phyloP scores from a whole-genome alignment of 2,888 invertebrate genomes.

The Xestia ashworthii region DNA sequence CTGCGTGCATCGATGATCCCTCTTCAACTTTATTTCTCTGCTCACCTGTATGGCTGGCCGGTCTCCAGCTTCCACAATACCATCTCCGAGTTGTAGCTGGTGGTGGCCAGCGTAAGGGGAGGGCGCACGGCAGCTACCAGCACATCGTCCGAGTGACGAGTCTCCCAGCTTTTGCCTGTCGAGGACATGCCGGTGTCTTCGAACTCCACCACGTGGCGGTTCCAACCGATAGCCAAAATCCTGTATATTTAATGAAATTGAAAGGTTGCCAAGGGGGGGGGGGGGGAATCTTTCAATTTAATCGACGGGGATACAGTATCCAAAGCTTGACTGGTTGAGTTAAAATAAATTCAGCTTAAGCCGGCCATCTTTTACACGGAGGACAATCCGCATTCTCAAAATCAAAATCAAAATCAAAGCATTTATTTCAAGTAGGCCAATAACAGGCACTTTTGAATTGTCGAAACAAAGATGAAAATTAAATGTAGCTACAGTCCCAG shows the following conservation, averaged over 20 bases:
- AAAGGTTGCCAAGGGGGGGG: not conserved
- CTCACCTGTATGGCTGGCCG: slow-evolving; percentile 92
- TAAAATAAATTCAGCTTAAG: not conserved
- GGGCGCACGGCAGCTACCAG: slow-evolving; percentile 92
- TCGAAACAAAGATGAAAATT: no score
- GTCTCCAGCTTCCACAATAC: slow-evolving; percentile 96
- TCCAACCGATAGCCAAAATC: slow-evolving; percentile 95
- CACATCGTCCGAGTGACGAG: slow-evolving; percentile 94
- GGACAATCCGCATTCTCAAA: not conserved
- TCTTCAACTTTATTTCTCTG: not conserved
- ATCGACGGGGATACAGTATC: not conserved
- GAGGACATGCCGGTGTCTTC: slow-evolving; percentile 88
- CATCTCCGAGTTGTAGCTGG: slow-evolving; percentile 95
- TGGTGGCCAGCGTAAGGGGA: slow-evolving; percentile 94
- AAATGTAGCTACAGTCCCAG: no score
- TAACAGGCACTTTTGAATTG: no score
- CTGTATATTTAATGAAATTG: slow-evolving; percentile 71
- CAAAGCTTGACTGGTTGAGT: not conserved
- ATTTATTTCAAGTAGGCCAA: no score
- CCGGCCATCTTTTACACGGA: not conserved
- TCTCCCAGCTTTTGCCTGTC: slow-evolving; percentile 93
- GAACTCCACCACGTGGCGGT: slow-evolving; percentile 93
- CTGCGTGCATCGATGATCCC: no score
- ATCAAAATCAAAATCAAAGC: no score
- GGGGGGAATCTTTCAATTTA: no score